Base-by-base conservation (phyloP, 2,888 invertebrate species). In the Serripes groenlandicus region DNA sequence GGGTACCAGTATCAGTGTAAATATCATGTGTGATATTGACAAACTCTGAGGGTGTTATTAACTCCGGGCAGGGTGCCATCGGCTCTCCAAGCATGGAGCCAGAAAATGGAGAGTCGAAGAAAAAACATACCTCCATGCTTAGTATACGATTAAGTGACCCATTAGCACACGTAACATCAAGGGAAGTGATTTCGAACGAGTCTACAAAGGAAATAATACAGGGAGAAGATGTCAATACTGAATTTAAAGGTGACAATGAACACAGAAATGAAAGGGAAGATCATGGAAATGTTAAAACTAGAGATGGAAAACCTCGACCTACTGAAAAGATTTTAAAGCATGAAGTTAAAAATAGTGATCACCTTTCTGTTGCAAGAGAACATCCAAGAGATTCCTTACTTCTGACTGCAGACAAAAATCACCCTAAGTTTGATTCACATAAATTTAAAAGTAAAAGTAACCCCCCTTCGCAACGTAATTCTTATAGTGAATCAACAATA, bases 401-500 rank as follows among this genome's bases (percentile, higher is more conserved):
- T 21, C 49, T 49, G 2, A 15, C 49, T 49, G 62, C 34, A 34
- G 62, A 30, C 4, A 62, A 62, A 34, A 32, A 62, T 62, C 34
- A 32, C 34, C 32, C 34, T 5, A 62, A 62, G 32, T 21, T 32
- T 42, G 66, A 66, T 18, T 26, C 28, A 4, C 42, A 42, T 23
- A 9, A 42, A 37, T 66, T 66, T 26, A 66, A 66, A 18, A 68
- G 75, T 42, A 69, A 49, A 32, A 76, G 76, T 42, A 69, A 54
- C 60, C 76, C 76, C 3, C 26, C 76, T 37, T 76, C 76, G 15
- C 62, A 69, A 3, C 64, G 77, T 4, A 66, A 70, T 26, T 74
- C 77, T 66, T 60, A 77, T 71, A 75, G 87, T 21, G 91, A 91
- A 83, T 88, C 91, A 0, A 92, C 91, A 37, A 89, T 93, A 26